phyloP scores from a whole-genome alignment of 2,888 invertebrate genomes.

The Lithophane leautieri region DNA sequence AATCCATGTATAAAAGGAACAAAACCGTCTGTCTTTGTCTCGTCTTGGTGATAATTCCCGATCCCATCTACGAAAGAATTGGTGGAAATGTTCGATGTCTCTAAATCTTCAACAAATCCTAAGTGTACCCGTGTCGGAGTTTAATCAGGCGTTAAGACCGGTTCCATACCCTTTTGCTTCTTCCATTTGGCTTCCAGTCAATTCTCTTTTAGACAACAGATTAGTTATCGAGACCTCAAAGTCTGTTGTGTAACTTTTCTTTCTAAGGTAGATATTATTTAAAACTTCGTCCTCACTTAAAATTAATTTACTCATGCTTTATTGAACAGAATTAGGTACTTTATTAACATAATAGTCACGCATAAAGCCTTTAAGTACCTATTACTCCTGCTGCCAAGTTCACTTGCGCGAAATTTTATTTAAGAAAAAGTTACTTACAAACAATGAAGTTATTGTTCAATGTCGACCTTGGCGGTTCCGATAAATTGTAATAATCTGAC shows the following conservation, averaged over 20 bases:
- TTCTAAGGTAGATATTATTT: not conserved
- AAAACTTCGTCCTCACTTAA: slow-evolving; percentile 18
- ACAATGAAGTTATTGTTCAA: slow-evolving; percentile 71
- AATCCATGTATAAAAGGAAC: slow-evolving; percentile 7
- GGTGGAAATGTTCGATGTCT: slow-evolving; percentile 31
- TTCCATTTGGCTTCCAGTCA: slow-evolving; percentile 36
- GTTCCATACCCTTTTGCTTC: slow-evolving; percentile 41
- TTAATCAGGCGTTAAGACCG: slow-evolving; percentile 57
- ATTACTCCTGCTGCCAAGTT: slow-evolving; percentile 56
- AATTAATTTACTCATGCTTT: slow-evolving; percentile 34
- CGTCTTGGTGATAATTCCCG: slow-evolving; percentile 34
- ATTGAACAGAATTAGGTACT: slow-evolving; percentile 48
- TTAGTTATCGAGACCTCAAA: slow-evolving; percentile 10
- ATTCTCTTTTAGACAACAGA: slow-evolving; percentile 32
- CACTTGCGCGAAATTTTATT: slow-evolving; percentile 55
- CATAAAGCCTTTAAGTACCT: slow-evolving; percentile 49
- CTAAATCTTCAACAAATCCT: slow-evolving; percentile 46
- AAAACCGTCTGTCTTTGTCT: slow-evolving; percentile 17
- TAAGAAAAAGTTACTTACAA: slow-evolving; percentile 44
- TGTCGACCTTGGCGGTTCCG: slow-evolving; percentile 60
- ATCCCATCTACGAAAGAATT: slow-evolving; percentile 25
- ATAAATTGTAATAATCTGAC: slow-evolving; percentile 55
- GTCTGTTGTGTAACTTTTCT: slow-evolving; percentile 7
- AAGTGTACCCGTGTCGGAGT: slow-evolving; percentile 50
- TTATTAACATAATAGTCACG: slow-evolving; percentile 54